Conservation (phyloP, 1,140 invertebrate species). For the Phocides pigmalion region DNA sequence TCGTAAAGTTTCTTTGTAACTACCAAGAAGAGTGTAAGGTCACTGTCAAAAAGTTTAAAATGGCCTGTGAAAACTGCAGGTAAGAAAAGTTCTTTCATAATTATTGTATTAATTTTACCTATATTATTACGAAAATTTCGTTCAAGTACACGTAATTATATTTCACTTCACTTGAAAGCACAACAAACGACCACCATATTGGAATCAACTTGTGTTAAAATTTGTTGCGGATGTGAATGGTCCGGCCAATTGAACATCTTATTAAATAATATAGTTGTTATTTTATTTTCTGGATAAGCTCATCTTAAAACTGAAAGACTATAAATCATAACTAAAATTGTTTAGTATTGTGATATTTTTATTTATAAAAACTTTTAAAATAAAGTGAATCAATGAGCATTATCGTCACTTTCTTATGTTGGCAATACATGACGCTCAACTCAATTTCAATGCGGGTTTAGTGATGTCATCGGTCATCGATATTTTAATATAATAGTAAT, state of each 20-base stretch:
- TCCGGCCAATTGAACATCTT: constrained; percentile 49
- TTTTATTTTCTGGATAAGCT: neutral
- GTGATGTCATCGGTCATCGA: constrained; percentile 26
- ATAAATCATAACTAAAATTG: constrained; percentile 15
- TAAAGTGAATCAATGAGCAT: constrained; percentile 16
- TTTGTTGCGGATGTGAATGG: constrained; percentile 65
- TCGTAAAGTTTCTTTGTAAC: constrained; percentile 53
- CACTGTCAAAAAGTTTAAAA: constrained; percentile 26
- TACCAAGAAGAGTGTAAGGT: constrained; percentile 37
- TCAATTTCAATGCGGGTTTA: constrained; percentile 15
- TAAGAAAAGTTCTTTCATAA: neutral
- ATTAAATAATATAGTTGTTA: constrained; percentile 23
- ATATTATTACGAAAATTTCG: constrained; percentile 21
- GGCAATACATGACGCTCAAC: constrained; percentile 28
- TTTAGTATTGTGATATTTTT: neutral
- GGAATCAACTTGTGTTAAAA: constrained; percentile 72
- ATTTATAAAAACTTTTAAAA: too few relatives aligned
- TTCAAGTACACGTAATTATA: constrained; percentile 46
- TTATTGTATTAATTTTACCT: constrained; percentile 13
- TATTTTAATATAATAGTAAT: constrained; percentile 7
- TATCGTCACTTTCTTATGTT: constrained; percentile 11
- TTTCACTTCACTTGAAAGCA: constrained; percentile 76
- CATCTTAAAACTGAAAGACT: neutral
- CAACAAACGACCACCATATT: constrained; percentile 85
- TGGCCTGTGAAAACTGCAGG: neutral